Evolutionary conservation across 2,797 vertebrate genomes (phyloP), one percentile per base, ranked within the genome.

Genomic region (Notolabrus celidotus): DNA sequence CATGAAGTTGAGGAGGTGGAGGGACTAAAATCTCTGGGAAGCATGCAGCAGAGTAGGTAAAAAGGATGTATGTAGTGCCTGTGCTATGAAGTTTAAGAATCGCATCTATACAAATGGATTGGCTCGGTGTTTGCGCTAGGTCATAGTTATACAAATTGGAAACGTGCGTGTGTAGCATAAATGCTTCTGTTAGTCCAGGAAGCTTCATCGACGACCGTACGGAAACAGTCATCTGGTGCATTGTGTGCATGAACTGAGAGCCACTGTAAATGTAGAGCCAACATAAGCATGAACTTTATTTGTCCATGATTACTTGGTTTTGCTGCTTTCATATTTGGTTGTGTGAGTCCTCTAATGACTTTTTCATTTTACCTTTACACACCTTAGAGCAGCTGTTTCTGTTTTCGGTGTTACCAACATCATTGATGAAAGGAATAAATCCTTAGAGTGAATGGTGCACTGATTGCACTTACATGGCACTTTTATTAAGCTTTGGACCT

Each of bases 1-100:
- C 41, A 65, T 38, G 53, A 66, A 55, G 51, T 39, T 38, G 55
- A 39, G 29, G 52, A 58, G 45, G 42, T 49, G 43, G 17, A 33
- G 56, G 43, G 67, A 67, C 49, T 68, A 34, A 63, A 55, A 57
- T n/a, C 14, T 54, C 23, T 5, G 52, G 19, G 17, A 25, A 58
- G 57, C 15, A 51, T 15, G 66, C 50, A 7, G 38, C 17, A 20
- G 41, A n/a, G 22, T 17, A 41, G 33, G 54, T 20, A 45, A 50
- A 49, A n/a, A 56, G 25, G 47, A 52, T 63, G 57, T 16, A 41
- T 34, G 0, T 7, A 31, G 29, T 31, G 5, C 17, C 31, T 65
- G 66, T 70, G 42, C 31, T 39, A 43, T 19, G 31, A 11, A 38
- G 47, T 62, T 17, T 38, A 69, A 31, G 7, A 50, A 69, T 52